Base-by-base conservation (phyloP, 2,797 vertebrate species). In the Dermochelys coriacea region DNA sequence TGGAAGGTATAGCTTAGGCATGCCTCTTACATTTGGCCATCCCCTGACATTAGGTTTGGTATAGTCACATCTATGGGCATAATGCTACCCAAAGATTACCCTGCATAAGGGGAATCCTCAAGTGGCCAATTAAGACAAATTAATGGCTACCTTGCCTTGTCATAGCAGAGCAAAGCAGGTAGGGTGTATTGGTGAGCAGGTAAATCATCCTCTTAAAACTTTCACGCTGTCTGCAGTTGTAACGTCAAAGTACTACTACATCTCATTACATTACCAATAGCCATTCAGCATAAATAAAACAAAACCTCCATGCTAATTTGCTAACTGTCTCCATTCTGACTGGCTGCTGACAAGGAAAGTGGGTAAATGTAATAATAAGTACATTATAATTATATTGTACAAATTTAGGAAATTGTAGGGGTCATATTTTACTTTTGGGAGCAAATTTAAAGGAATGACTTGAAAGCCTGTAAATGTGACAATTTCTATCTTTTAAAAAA, bases 401-500 rank as follows among this genome's bases (percentile, higher is more conserved):
- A 96, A 90, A 61, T 93, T 95, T 91, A 49, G 71, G 90, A 95
- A 95, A 96, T 82, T 74, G 51, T 19, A 80, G 83, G 90, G 80
- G 45, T 97, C 90, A 3, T 86, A 85, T 94, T 61, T 90, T 93
- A 96, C 49, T 57, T 94, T 86, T 85, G 92, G 89, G 95, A 95
- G 97, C 64, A 79, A 95, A 95, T 54, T 80, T 91, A 93, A 93
- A 95, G 95, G 91, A 87, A n/a, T 21, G 97, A 94, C 88, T 93
- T 97, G 92, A 98, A 98, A 94, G 94, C 86, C 93, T 95, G 71
- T 82, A 94, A 93, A 91, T 90, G 93, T 84, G 95, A 96, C 91
- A 94, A 94, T 97, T 97, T 97, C 92, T 93, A 91, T 92, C 89
- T 96, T 57, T 84, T 84, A 96, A 93, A 97, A 95, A 95, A 95